Base-by-base conservation (phyloP, 2,113 vertebrate species). In the Pipra filicauda region DNA sequence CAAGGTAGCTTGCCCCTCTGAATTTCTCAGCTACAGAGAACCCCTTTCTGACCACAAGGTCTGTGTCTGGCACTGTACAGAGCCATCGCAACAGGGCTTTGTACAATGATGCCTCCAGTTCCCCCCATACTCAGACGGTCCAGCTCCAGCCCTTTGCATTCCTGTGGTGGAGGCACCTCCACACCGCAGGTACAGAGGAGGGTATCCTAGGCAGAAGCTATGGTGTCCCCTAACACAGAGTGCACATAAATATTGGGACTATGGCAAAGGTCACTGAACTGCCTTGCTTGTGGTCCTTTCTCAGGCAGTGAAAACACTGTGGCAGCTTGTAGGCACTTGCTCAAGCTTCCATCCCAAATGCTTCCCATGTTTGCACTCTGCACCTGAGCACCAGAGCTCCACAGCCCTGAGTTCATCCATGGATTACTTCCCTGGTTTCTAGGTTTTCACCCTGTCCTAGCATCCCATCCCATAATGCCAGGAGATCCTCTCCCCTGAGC, bases 161-260 rank as follows among this genome's bases (percentile, higher is more conserved):
- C n/a, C 27, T 33, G 27, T 39, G 14, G 12, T 33, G 33, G 23
- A 43, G 35, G 43, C 22, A 37, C 8, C 26, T 52, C n/a, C 33
- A 64, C 9, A 18, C 8, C 61, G 24, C 12, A 43, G 27, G 39
- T 64, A 28, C 27, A 75, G 26, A 17, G 22, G 8, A 83, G 13
- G 5, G 6, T 37, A 10, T 27, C 61, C 35, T 48, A 7, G 26
- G 21, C 74, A 78, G 41, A 20, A 9, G 4, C 24, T 51, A 8
- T 2, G 0, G 5, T 43, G 31, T 35, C 8, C 30, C 13, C 6
- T 2, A 10, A 57, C 7, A n/a, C 15, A 2, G 1, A 33, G 31
- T 19, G 9, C 49, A 51, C 37, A 73, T 58, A 52, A 85, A 5
- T 30, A 61, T 15, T 4, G 19, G 22, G 17, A 49, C 30, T 6